A percentile compares a stretch with the other conserved stretches of the same genome.
These are phyloP conservation scores for Dynastes hyllus DNA, from an alignment of 2,888 invertebrate genomes.

Conservation along the genomic window DNA sequence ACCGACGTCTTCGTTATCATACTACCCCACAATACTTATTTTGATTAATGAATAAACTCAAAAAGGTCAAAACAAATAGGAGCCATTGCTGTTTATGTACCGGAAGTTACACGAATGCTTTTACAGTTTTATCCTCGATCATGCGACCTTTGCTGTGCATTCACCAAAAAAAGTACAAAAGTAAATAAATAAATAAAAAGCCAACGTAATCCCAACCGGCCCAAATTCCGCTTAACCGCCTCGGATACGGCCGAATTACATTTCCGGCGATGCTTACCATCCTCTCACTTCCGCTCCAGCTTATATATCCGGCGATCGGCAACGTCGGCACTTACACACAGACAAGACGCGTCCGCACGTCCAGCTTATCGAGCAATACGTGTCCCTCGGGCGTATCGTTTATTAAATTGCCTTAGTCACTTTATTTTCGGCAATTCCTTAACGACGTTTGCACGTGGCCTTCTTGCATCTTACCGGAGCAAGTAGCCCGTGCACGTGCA, in stretches of 20 bases:
- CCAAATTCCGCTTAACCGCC: not conserved
- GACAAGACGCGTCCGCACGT: not conserved
- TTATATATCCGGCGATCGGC: not conserved
- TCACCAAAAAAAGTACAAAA: not conserved
- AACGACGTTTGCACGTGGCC: not conserved
- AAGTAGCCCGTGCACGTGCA: constrained; percentile 54
- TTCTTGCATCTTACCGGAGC: not conserved
- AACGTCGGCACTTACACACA: not conserved
- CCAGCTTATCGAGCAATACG: constrained; percentile 61
- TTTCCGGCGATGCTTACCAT: not conserved
- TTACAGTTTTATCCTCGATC: not conserved
- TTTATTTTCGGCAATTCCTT: constrained; percentile 59
- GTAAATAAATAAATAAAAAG: not conserved
- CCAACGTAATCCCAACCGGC: not conserved
- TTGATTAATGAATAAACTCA: too few species aligned
- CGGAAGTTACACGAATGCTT: too few species aligned
- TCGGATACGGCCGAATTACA: constrained; percentile 12
- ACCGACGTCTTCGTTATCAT: too few species aligned
- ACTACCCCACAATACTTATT: too few species aligned
- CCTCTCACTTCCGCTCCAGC: not conserved
- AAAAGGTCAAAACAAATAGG: too few species aligned
- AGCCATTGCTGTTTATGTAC: too few species aligned
- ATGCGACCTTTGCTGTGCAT: not conserved
- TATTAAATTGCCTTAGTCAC: constrained; percentile 64
- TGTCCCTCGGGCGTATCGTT: constrained; percentile 59